phyloP scores from a whole-genome alignment of 1,140 invertebrate species.

The Aradophagus sp. region DNA sequence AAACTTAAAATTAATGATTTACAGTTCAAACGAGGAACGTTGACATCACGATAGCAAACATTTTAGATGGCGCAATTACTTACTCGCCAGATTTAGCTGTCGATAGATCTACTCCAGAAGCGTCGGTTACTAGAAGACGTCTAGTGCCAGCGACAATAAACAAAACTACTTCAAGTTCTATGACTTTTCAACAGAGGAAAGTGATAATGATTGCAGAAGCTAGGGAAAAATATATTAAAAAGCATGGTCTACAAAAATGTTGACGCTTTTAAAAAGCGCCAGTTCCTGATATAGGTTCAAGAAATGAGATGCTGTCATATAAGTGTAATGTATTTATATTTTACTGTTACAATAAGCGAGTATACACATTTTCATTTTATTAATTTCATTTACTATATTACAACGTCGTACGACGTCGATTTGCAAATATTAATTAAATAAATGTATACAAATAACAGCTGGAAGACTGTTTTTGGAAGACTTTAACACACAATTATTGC shows the following conservation, averaged over 20 bases:
- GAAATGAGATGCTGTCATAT: conserved; percentile 38
- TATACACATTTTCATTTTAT: conserved; percentile 69
- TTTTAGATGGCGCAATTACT: conserved; percentile 83
- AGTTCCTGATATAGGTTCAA: conserved; percentile 16
- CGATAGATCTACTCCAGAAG: conserved; percentile 39
- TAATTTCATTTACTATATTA: conserved; percentile 27
- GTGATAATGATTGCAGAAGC: conserved; percentile 85
- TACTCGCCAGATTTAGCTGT: conserved; percentile 78
- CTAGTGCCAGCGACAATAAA: conserved; percentile 77
- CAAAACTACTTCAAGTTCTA: conserved; percentile 77
- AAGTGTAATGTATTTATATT: conserved; percentile 63
- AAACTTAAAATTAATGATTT: too few species aligned
- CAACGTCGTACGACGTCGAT: conserved; percentile 13
- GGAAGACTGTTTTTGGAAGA: conserved; percentile 65
- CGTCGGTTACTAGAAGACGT: conserved; percentile 65
- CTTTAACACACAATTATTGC: conserved; percentile 46
- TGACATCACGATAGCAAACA: conserved; percentile 86
- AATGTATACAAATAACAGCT: conserved; percentile 34
- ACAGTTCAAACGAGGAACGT: conserved; percentile 84
- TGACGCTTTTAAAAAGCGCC: conserved; percentile 53
- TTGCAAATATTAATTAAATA: conserved; percentile 18
- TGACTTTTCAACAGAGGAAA: conserved; percentile 86
- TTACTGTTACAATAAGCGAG: conserved; percentile 66
- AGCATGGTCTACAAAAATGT: conserved; percentile 79
- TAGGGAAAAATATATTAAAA: conserved; percentile 84